Conservation (phyloP, 2,113 vertebrate genomes). For the Xiphophorus maculatus region DNA sequence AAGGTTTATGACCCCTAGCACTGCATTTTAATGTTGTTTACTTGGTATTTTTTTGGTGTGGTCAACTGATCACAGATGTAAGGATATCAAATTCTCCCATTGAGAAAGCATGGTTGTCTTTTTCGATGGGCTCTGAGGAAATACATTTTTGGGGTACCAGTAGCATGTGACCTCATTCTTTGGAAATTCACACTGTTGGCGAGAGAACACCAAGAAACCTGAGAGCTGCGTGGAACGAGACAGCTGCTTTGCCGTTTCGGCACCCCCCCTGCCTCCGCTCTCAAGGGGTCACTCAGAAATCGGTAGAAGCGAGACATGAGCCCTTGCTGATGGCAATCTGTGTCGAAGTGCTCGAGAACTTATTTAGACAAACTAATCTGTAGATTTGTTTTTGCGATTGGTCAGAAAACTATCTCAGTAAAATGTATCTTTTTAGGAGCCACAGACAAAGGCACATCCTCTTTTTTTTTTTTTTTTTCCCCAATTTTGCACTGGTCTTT, state of each 20-base stretch:
- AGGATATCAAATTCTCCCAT: slow-evolving; percentile 13
- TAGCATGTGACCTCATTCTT: slow-evolving; percentile 78
- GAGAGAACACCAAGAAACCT: slow-evolving; percentile 72
- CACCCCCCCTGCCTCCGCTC: slow-evolving; percentile 30
- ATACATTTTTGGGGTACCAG: slow-evolving; percentile 54
- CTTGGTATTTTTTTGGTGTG: slow-evolving; percentile 8
- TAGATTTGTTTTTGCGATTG: background rate
- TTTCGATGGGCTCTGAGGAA: slow-evolving; percentile 60
- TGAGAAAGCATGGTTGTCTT: slow-evolving; percentile 41
- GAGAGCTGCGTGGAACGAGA: slow-evolving; percentile 65
- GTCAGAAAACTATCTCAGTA: too few species aligned
- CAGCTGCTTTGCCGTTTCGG: slow-evolving; percentile 74
- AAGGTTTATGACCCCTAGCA: slow-evolving; percentile 16
- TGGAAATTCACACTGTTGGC: slow-evolving; percentile 75
- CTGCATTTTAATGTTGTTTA: slow-evolving; percentile 47
- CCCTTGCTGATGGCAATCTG: slow-evolving; percentile 17
- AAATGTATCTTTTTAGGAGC: too few species aligned
- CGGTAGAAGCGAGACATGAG: slow-evolving; percentile 19
- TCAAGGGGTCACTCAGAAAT: slow-evolving; percentile 48
- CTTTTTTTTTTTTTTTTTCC: background rate
- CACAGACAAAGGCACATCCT: too few species aligned
- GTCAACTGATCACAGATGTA: background rate
- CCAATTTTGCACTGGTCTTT: background rate
- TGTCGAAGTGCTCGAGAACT: background rate
- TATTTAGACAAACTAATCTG: slow-evolving; percentile 8